Base-by-base conservation (phyloP, 92 coral and sea anemone genomes). In the Palythoa grandiflora region DNA sequence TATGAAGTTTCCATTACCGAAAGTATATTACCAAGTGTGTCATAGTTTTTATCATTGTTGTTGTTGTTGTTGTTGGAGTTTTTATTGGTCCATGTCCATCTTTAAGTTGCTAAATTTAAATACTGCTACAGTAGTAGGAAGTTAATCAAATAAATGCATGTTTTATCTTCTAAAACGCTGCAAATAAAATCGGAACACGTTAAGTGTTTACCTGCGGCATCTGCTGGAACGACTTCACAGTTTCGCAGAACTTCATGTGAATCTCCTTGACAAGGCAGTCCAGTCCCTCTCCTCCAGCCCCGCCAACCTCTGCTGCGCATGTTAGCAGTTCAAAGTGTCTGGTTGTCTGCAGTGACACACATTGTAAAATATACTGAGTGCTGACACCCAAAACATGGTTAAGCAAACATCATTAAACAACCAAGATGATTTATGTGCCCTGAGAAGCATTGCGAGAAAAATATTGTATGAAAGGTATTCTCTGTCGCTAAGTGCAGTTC, bases 241-340 rank as follows among this genome's bases (percentile, higher is more conserved):
- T 95, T 61, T 95, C 90, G 74, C 83, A 77, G 65, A 97, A 97
- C 70, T 97, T 94, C 13, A 59, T 91, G 75, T 95, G 96, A 63
- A 97, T 97, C 86, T 97, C 99, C 83, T 91, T 91, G 50, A 97
- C 98, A 75, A 95, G 92, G 81, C 96, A 90, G 80, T 97, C 94
- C 76, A 97, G 83, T 19, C 96, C 93, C 47, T 94, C 93, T 1
- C 98, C 99, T 1, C 99, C 99, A 54, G 99, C 99, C 17, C 99
- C 99, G 17, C 99, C 99, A 2, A 97, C 96, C 80, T 97, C 91
- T 44, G 98, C 96, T 11, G 99, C 92, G 72, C 95, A 92, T 13
- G 96, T 93, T 60, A 97, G 80, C 91, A 92, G 75, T 96, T 95
- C 94, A 89, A 97, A 97, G 88, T 97, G 99, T 36, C 95, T 94